These are phyloP conservation scores for Zophobas morio DNA, from an alignment of 1,140 invertebrate genomes.

Conservation along the genomic window DNA sequence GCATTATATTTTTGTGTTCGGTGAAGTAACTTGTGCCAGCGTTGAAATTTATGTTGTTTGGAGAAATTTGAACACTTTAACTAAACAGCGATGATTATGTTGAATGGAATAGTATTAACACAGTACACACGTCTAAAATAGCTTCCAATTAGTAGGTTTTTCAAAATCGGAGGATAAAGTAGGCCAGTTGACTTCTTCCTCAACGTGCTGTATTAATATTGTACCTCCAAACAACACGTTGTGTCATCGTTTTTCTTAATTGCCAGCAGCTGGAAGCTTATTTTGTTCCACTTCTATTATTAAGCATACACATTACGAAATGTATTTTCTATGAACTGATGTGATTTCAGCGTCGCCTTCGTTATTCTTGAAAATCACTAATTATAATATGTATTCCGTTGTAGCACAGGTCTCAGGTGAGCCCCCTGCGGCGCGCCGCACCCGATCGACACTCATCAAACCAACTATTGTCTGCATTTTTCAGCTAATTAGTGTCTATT, in stretches of 20 bases:
- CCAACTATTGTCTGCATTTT: background rate
- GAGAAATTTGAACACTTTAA: background rate
- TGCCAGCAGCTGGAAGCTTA: too few relatives aligned
- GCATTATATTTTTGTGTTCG: constrained; percentile 5
- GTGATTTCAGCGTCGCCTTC: too few relatives aligned
- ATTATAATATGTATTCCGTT: too few relatives aligned
- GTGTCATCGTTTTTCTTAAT: background rate
- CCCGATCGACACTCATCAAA: background rate
- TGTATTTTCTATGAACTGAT: too few relatives aligned
- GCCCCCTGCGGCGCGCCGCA: constrained; percentile 6
- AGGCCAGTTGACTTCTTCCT: background rate
- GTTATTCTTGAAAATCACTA: too few relatives aligned
- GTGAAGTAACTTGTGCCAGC: background rate
- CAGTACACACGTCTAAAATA: background rate
- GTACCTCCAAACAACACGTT: background rate
- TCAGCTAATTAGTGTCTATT: constrained; percentile 13
- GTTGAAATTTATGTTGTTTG: constrained; percentile 16
- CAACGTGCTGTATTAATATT: background rate
- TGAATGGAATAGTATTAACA: background rate
- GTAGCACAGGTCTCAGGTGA: background rate
- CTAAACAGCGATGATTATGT: background rate
- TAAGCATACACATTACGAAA: too few relatives aligned
- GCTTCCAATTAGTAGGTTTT: constrained; percentile 11
- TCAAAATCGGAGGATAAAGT: background rate
- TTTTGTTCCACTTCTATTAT: too few relatives aligned